phyloP scores from a whole-genome alignment of 2,888 invertebrate species.

The Calameuta idolon region DNA sequence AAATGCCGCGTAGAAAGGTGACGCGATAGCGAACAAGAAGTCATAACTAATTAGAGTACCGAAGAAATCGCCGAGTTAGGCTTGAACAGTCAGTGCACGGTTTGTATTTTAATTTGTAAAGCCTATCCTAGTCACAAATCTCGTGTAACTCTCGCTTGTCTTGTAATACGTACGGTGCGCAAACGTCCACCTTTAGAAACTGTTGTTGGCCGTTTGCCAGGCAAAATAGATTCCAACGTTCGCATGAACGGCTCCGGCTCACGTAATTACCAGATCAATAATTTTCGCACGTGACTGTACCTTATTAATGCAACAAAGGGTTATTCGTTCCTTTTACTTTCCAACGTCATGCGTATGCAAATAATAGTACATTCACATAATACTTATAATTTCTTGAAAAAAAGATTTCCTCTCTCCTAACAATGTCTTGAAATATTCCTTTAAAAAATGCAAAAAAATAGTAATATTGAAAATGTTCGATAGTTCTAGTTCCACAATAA shows the following conservation, averaged over 20 bases:
- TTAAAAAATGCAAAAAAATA: no score
- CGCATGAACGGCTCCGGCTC: background rate
- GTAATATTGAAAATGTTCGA: background rate
- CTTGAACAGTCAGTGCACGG: background rate
- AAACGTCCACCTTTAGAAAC: background rate
- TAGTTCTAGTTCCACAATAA: background rate
- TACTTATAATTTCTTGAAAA: background rate
- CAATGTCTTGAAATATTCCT: no score
- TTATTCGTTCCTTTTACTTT: background rate
- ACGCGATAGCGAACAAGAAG: background rate
- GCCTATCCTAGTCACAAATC: background rate
- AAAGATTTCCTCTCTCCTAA: no score
- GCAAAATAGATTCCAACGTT: background rate
- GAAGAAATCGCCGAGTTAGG: background rate
- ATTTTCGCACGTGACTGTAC: background rate
- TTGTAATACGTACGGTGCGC: background rate
- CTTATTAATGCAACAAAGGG: background rate
- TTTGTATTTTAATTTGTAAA: background rate
- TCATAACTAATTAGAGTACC: background rate
- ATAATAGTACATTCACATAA: background rate
- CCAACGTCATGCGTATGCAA: background rate
- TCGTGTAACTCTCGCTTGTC: background rate
- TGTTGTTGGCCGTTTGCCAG: background rate
- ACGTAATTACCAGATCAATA: background rate
- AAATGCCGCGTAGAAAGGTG: background rate